phyloP scores from a whole-genome alignment of 1,140 invertebrate species.

The Maconellicoccus hirsutus region DNA sequence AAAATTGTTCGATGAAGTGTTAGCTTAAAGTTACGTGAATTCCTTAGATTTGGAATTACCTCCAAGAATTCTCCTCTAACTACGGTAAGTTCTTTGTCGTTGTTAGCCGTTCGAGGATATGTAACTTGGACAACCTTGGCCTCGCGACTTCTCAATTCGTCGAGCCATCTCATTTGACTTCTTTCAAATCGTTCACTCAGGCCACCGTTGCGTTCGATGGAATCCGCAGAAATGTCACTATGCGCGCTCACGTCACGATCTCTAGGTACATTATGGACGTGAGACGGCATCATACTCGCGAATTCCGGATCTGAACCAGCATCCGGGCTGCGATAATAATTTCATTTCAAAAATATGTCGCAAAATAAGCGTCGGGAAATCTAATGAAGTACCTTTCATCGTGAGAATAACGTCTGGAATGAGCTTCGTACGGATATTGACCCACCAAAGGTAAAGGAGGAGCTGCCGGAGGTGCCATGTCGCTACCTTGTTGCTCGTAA shows the following conservation, averaged over 20 bases:
- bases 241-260: conserved; percentile 42
- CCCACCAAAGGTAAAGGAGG: conserved; percentile 6
- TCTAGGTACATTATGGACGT: conserved; percentile 30
- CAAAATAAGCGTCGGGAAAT: background rate
- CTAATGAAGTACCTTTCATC: conserved; percentile 37
- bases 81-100: conserved; percentile 94
- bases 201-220: conserved; percentile 50
- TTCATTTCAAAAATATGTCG: conserved; percentile 27
- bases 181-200: conserved; percentile 37
- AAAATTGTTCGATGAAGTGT: background rate
- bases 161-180: conserved; percentile 47
- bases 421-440: conserved; percentile 15
- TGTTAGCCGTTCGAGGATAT: conserved; percentile 91
- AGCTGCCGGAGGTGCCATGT: background rate
- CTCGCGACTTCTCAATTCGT: conserved; percentile 57
- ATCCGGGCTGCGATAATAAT: conserved; percentile 31
- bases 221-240: conserved; percentile 64
- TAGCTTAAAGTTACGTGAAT: too few relatives aligned
- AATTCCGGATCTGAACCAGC: conserved; percentile 33
- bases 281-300: conserved; percentile 25
- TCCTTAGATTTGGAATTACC: too few relatives aligned
- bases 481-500: conserved; percentile 34
- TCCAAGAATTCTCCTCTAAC: conserved; percentile 89
- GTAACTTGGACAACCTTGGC: conserved; percentile 84
- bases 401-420: conserved; percentile 33